Evolutionary conservation across 2,888 invertebrate species (phyloP).

Genomic region (Eutolmus rufibarbis): DNA sequence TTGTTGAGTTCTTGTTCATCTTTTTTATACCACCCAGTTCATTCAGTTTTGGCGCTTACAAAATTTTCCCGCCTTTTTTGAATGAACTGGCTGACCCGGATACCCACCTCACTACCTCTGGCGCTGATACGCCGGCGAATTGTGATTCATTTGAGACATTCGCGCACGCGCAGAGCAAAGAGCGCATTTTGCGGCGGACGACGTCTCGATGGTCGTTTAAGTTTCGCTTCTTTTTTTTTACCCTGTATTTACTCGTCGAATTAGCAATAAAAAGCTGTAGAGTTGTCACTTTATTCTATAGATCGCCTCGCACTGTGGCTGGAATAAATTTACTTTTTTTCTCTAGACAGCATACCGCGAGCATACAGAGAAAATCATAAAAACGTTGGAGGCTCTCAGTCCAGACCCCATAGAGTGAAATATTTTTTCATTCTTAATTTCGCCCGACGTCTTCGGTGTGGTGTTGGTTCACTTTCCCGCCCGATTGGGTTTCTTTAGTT

Average conservation of each 20-base stretch:
- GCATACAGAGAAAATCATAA: background rate
- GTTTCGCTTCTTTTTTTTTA: background rate
- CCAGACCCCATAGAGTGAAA: background rate
- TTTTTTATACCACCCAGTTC: background rate
- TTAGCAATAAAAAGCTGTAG: constrained; percentile 20
- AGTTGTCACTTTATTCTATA: constrained; percentile 22
- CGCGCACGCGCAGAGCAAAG: constrained; percentile 26
- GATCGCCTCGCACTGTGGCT: background rate
- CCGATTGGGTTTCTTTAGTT: background rate
- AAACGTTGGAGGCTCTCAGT: background rate
- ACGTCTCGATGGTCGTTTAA: background rate
- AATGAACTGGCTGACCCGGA: constrained; percentile 32
- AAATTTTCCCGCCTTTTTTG: constrained; percentile 27
- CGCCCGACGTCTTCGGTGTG: background rate
- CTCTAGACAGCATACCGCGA: background rate
- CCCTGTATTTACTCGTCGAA: background rate
- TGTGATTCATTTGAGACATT: constrained; percentile 29
- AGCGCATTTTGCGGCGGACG: background rate
- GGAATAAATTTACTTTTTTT: background rate
- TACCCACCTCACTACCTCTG: constrained; percentile 26
- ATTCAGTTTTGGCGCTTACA: constrained; percentile 30
- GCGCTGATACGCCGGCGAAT: background rate
- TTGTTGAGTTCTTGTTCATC: background rate
- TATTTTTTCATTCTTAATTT: constrained; percentile 12
- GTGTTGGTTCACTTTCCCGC: constrained; percentile 14